Base-by-base conservation (phyloP, 2,797 vertebrate genomes). In the Falco berigora region DNA sequence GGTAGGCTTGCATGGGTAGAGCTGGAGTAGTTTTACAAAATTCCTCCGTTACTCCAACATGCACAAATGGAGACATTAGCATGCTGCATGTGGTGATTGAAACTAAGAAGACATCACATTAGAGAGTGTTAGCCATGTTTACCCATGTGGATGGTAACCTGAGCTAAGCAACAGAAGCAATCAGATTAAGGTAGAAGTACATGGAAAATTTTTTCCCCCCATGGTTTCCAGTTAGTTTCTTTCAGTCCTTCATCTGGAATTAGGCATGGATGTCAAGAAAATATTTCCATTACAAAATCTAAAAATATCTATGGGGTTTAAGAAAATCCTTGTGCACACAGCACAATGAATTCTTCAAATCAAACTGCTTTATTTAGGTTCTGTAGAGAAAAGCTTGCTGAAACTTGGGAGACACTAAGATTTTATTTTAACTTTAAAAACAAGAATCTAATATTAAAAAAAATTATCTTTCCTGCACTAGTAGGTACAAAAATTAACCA, bases 11-110 rank as follows among this genome's bases (percentile, higher is more conserved):
- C 10, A 40, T 6, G 20, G n/a, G 12, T 5, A 55, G 52, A 74
- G 24, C 1, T 75, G 49, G 53, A 52, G 25, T 7, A 8, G 12
- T 75, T 68, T 22, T 75, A 53, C 14, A 68, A 56, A 91, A 66
- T 69, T 30, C 6, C 30, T 74, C 27, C 3, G 1, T 49, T 59
- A 55, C 3, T n/a, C 5, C 20, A 32, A 40, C 0, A 4, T 11
- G 22, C 38, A 68, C 24, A 55, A 50, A 21, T 3, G 16, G 30
- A 22, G 11, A 17, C 3, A 22, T 38, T 42, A 25, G 6, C 47
- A 38, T 59, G 22, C 53, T 2, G 1, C 0, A 1, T 23, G 15
- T 10, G 8, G 24, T 40, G 49, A 42, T 0, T 25, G 40, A 75
- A 90, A 34, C 11, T 9, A 24, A 71, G 36, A 52, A 40, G 36